Conservation (phyloP, 2,113 vertebrate species). For the Elanus axillaris region DNA sequence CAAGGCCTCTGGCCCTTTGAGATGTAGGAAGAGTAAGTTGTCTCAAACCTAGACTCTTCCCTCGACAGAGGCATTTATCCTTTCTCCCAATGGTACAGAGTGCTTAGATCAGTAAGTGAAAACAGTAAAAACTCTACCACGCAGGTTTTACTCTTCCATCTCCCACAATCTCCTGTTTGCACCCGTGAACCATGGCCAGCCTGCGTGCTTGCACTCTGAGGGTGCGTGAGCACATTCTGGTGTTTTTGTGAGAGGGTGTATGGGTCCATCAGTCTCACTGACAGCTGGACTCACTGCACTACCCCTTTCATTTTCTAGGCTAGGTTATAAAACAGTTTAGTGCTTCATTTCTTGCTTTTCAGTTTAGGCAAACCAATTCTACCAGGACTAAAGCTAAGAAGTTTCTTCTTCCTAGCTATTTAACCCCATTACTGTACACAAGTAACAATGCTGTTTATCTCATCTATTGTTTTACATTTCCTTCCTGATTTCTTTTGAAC, state of each 20-base stretch:
- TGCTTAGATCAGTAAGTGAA: background rate
- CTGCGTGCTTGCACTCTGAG: background rate
- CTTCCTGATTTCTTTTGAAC: background rate
- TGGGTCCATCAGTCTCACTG: accelerated
- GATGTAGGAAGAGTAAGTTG: background rate
- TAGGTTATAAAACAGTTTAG: background rate
- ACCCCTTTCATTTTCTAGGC: background rate
- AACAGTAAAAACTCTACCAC: background rate
- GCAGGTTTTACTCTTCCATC: background rate
- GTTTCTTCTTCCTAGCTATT: background rate
- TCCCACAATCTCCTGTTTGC: background rate
- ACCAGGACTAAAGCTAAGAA: background rate
- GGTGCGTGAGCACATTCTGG: background rate
- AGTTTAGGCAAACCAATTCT: background rate
- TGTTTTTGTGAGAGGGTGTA: background rate
- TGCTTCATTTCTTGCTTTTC: background rate
- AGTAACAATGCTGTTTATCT: background rate
- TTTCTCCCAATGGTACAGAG: background rate
- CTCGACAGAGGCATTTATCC: background rate
- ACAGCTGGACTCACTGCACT: background rate
- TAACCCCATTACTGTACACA: background rate
- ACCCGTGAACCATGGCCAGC: background rate
- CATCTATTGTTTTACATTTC: background rate
- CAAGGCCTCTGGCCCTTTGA: background rate
- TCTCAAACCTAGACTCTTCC: background rate